These are phyloP conservation scores for Anguilla pacifica DNA, from an alignment of 2,797 vertebrate species.

Conservation along the genomic window DNA sequence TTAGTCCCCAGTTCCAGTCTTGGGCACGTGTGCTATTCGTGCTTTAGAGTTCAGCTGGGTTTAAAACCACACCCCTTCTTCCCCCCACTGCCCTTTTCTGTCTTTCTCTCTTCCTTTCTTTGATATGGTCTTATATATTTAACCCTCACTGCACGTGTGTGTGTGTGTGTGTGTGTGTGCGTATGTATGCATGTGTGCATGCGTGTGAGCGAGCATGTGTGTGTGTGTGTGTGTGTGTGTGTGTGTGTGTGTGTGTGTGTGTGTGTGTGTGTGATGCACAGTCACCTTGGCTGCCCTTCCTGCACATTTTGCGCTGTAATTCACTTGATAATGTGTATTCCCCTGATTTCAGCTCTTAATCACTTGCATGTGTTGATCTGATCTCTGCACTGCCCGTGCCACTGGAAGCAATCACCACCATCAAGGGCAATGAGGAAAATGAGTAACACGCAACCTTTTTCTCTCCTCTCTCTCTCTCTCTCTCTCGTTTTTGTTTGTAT, in stretches of 20 bases:
- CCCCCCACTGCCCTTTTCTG: not conserved
- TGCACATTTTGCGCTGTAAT: not conserved
- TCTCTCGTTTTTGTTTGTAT: conserved; percentile 30
- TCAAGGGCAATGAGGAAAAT: conserved; percentile 50
- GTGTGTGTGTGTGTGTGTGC: not conserved
- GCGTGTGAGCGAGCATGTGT: not conserved
- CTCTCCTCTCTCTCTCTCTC: conserved; percentile 41
- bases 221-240: conserved; percentile 10
- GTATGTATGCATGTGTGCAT: not conserved
- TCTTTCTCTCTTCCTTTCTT: not conserved
- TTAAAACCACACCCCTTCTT: not conserved
- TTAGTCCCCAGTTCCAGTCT: not conserved
- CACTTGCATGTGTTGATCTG: conserved; percentile 66
- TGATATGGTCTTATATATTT: conserved; percentile 14
- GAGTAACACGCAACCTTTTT: conserved; percentile 65
- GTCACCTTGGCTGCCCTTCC: conserved; percentile 7
- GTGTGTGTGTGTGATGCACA: conserved; percentile 14
- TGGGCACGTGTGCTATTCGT: not conserved
- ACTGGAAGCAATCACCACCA: conserved; percentile 51
- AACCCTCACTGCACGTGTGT: conserved; percentile 23
- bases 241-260: not conserved
- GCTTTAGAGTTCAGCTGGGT: not conserved
- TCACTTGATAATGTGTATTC: conserved; percentile 34
- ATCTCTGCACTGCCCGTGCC: conserved; percentile 43
- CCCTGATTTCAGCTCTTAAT: conserved; percentile 26